These are phyloP conservation scores for Acleris sparsana DNA, from an alignment of 2,888 invertebrate species.

Conservation along the genomic window DNA sequence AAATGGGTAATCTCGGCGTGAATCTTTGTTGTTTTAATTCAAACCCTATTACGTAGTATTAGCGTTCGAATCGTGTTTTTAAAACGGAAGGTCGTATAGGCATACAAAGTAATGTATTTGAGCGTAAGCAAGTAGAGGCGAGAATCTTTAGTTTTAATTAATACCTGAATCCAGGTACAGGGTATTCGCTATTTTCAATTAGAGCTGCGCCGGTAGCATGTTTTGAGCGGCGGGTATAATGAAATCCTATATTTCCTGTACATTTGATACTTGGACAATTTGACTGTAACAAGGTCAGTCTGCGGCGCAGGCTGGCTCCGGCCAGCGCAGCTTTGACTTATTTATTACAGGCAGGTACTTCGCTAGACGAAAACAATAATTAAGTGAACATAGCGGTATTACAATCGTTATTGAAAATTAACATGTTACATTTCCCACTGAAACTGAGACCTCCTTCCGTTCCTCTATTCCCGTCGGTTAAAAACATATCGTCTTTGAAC, in stretches of 20 bases:
- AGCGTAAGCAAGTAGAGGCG: conserved; percentile 71
- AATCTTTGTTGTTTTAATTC: conserved; percentile 60
- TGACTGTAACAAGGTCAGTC: conserved; percentile 55
- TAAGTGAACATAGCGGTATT: too few species aligned
- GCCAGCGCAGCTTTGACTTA: too few species aligned
- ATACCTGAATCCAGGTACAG: conserved; percentile 71
- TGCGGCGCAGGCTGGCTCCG: conserved; percentile 25
- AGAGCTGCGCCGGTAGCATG: conserved; percentile 72
- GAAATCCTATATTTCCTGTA: conserved; percentile 62
- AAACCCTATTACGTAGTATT: conserved; percentile 63
- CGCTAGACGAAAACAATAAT: too few species aligned
- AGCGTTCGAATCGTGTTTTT: conserved; percentile 71
- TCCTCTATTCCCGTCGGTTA: too few species aligned
- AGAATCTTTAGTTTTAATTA: conserved; percentile 80
- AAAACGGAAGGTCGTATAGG: conserved; percentile 57
- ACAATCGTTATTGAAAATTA: too few species aligned
- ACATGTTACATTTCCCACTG: too few species aligned
- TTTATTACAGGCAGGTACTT: too few species aligned
- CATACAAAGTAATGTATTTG: conserved; percentile 54
- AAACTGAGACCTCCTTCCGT: too few species aligned
- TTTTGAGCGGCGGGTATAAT: conserved; percentile 74
- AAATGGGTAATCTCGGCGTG: conserved; percentile 51
- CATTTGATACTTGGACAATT: conserved; percentile 61
- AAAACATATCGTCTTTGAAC: too few species aligned
- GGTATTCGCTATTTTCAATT: conserved; percentile 77